These are phyloP conservation scores for Stenurella melanura DNA, from an alignment of 2,888 invertebrate genomes.

Conservation along the genomic window DNA sequence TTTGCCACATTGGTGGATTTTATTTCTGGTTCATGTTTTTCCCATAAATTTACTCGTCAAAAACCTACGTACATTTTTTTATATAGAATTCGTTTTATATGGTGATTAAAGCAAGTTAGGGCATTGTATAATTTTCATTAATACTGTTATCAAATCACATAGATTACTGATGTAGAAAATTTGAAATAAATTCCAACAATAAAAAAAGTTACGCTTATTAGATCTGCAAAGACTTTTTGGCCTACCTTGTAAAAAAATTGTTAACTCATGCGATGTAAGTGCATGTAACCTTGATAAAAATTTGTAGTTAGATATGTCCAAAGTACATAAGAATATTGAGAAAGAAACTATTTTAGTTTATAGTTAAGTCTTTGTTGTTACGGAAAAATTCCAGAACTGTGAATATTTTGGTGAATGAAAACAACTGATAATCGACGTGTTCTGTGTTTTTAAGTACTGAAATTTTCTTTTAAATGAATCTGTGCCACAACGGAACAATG, in stretches of 20 bases:
- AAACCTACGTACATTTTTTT: background rate
- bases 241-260: slow-evolving; percentile 62
- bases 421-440: slow-evolving; percentile 50
- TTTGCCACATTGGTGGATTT: slow-evolving; percentile 34
- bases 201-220: slow-evolving; percentile 44
- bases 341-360: slow-evolving; percentile 58
- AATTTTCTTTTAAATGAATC: slow-evolving; percentile 46
- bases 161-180: background rate
- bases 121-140: background rate
- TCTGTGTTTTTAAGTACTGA: slow-evolving; percentile 58
- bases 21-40: slow-evolving; percentile 16
- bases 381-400: slow-evolving; percentile 54
- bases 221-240: slow-evolving; percentile 43
- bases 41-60: background rate
- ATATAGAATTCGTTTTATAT: background rate
- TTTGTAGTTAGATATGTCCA: slow-evolving; percentile 72
- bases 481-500: slow-evolving; percentile 25
- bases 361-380: slow-evolving; percentile 57
- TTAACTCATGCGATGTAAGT: slow-evolving; percentile 72
- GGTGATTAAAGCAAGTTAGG: no score
- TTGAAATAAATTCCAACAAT: slow-evolving; percentile 36
- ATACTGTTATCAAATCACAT: background rate
- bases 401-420: slow-evolving; percentile 54
- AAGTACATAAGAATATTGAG: slow-evolving; percentile 64
- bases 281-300: slow-evolving; percentile 70